These are phyloP conservation scores for Hyperoplus lanceolatus DNA, from an alignment of 2,797 vertebrate genomes.

Conservation along the genomic window DNA sequence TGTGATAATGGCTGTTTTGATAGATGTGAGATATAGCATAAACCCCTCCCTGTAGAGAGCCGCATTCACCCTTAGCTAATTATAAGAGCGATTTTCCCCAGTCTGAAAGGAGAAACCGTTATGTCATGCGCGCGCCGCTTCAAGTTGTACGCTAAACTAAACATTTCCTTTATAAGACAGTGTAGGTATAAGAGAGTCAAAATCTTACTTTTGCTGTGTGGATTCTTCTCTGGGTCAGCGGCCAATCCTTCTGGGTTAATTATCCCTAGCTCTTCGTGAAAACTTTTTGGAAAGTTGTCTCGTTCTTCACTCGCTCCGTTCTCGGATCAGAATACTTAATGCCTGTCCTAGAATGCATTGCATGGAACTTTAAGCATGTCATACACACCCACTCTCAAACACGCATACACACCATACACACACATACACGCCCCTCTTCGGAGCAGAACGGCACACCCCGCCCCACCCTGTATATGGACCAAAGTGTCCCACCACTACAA, in stretches of 20 bases:
- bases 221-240: conserved; percentile 39
- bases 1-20: neutral
- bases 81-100: neutral
- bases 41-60: neutral
- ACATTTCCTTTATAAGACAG: neutral
- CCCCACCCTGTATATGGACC: no score
- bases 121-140: neutral
- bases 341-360: conserved; percentile 15
- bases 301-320: neutral
- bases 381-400: conserved; percentile 41
- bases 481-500: no score
- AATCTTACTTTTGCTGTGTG: conserved; percentile 58
- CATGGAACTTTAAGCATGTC: conserved; percentile 30
- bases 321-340: conserved; percentile 28
- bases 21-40: neutral
- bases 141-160: neutral
- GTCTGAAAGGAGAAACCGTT: conserved; percentile 20
- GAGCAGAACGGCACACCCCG: no score
- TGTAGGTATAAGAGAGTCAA: neutral
- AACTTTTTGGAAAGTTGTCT: conserved; percentile 34
- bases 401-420: conserved; percentile 7
- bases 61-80: neutral
- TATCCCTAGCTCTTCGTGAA: conserved; percentile 1
- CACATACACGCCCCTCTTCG: neutral
- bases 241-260: conserved; percentile 5